Evolutionary conservation across 1,140 invertebrate species (phyloP).

Genomic region (Zaprionus africanus): DNA sequence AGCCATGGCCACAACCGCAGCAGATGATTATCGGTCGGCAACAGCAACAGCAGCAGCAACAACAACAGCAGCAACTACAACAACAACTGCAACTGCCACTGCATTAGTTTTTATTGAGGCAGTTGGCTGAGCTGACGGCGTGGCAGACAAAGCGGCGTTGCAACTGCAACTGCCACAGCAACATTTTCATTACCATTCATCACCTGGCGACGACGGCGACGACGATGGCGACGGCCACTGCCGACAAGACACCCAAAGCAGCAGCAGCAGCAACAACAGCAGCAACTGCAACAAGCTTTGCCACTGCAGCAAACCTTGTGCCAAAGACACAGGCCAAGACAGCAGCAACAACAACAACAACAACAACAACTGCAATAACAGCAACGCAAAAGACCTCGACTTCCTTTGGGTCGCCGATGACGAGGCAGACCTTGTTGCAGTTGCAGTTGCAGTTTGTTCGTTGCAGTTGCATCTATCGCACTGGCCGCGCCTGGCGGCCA

Average conservation of each 20-base stretch:
- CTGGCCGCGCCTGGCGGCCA: slow-evolving; percentile 54
- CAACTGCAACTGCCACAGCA: slow-evolving; percentile 72
- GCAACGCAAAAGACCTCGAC: slow-evolving; percentile 68
- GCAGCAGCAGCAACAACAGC: slow-evolving; percentile 13
- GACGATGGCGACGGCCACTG: slow-evolving; percentile 32
- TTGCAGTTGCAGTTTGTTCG: slow-evolving; percentile 40
- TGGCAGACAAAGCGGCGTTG: slow-evolving; percentile 74
- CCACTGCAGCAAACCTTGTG: slow-evolving; percentile 66
- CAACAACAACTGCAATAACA: slow-evolving; percentile 14
- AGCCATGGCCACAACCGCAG: slow-evolving; percentile 78
- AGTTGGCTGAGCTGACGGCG: slow-evolving; percentile 60
- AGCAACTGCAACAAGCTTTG: too few relatives aligned
- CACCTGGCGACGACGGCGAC: slow-evolving; percentile 63
- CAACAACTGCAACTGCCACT: slow-evolving; percentile 63
- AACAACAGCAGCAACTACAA: slow-evolving; percentile 38
- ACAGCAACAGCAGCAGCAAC: slow-evolving; percentile 28
- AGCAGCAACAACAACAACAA: slow-evolving; percentile 24
- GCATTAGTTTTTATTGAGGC: slow-evolving; percentile 81
- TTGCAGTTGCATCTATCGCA: slow-evolving; percentile 39
- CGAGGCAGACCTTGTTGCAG: slow-evolving; percentile 48
- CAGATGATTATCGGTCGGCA: slow-evolving; percentile 59
- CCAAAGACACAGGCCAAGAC: slow-evolving; percentile 48
- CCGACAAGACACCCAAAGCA: slow-evolving; percentile 24
- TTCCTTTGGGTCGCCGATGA: slow-evolving; percentile 74
- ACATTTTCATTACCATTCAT: slow-evolving; percentile 83